These are phyloP conservation scores for Limnephilus marmoratus DNA, from an alignment of 2,888 invertebrate species.

Conservation along the genomic window DNA sequence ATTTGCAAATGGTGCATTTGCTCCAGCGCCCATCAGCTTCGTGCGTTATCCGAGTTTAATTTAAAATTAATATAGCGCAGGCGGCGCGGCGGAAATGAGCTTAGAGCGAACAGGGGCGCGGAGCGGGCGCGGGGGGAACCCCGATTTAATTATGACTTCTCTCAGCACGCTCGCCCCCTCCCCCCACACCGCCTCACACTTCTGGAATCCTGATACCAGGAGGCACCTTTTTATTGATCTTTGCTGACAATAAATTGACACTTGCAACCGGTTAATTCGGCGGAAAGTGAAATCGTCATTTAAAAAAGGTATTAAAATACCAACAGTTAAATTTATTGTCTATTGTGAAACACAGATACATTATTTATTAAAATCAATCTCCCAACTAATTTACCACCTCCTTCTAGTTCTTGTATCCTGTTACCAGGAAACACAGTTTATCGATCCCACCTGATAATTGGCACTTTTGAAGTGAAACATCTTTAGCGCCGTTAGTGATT, in stretches of 20 bases:
- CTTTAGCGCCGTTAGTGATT: too few relatives aligned
- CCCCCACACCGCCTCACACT: background rate
- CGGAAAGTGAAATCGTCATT: slow-evolving; percentile 14
- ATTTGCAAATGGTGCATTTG: slow-evolving; percentile 43
- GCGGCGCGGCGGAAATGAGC: slow-evolving; percentile 83
- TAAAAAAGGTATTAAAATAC: background rate
- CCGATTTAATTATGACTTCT: slow-evolving; percentile 60
- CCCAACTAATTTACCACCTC: too few relatives aligned
- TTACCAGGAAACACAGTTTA: too few relatives aligned
- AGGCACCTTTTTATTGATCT: background rate
- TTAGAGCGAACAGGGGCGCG: slow-evolving; percentile 73
- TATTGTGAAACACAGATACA: too few relatives aligned
- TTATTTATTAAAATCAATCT: too few relatives aligned
- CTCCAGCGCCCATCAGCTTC: slow-evolving; percentile 47
- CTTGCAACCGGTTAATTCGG: slow-evolving; percentile 14
- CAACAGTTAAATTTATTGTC: too few relatives aligned
- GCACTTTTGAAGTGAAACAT: too few relatives aligned
- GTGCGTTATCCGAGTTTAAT: slow-evolving; percentile 80
- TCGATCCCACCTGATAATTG: too few relatives aligned
- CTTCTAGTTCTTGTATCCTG: too few relatives aligned
- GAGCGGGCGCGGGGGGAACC: slow-evolving; percentile 37
- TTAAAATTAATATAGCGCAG: slow-evolving; percentile 85
- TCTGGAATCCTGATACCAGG: slow-evolving; percentile 30
- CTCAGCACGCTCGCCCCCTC: slow-evolving; percentile 38
- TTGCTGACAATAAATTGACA: background rate